Conservation (phyloP, 2,888 invertebrate species). For the Drosophila hamatofila region DNA sequence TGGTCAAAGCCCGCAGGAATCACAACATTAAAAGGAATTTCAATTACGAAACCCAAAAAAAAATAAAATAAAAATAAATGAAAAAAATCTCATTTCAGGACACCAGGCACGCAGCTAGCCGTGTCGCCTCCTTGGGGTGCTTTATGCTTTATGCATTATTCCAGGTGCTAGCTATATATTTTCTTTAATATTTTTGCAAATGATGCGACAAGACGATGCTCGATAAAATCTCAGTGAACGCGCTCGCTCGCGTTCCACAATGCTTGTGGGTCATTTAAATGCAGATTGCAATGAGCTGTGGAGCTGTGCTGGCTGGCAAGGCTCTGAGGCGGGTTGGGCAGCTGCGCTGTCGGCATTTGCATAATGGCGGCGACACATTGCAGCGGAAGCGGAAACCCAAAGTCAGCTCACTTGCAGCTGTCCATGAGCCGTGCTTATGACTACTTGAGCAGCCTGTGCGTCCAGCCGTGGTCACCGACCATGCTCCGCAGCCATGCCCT, state of each 20-base stretch:
- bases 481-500: background rate
- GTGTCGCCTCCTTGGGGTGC: constrained; percentile 27
- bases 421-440: constrained; percentile 73
- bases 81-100: constrained; percentile 53
- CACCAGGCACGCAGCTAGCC: constrained; percentile 45
- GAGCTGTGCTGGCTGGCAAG: constrained; percentile 30
- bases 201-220: constrained; percentile 67
- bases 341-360: constrained; percentile 50
- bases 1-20: constrained; percentile 16
- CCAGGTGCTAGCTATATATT: constrained; percentile 55
- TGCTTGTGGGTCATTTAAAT: constrained; percentile 76
- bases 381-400: constrained; percentile 75
- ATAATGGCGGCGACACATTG: constrained; percentile 79
- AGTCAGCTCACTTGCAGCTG: constrained; percentile 65
- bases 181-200: constrained; percentile 73
- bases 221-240: constrained; percentile 61
- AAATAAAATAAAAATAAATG: constrained; percentile 38
- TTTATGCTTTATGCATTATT: constrained; percentile 60
- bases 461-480: constrained; percentile 49
- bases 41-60: constrained; percentile 49
- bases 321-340: background rate
- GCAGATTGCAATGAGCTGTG: constrained; percentile 74
- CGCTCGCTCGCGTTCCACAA: constrained; percentile 36
- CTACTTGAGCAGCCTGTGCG: constrained; percentile 66
- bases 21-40: constrained; percentile 51